Percentiles rank a stretch among this genome's conserved stretches.
Conservation (phyloP, 2,113 vertebrate genomes). For the Hemibagrus wyckioides region DNA sequence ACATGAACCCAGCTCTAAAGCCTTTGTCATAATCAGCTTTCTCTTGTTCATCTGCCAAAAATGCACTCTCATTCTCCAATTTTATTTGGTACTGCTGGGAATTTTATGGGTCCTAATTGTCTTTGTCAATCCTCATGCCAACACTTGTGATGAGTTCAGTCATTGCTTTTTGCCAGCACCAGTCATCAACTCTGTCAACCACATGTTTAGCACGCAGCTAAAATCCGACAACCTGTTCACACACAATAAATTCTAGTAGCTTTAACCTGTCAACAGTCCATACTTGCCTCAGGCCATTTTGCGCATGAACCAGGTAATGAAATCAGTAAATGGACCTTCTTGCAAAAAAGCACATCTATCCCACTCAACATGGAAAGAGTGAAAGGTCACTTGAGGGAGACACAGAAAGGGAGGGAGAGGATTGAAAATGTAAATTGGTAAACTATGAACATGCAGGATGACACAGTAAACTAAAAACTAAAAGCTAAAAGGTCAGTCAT, state of each 20-base stretch:
- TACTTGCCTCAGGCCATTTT: conserved; percentile 7
- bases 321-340: conserved; percentile 52
- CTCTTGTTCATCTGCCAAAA: conserved; percentile 72
- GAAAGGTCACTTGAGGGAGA: conserved; percentile 34
- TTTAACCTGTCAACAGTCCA: background rate
- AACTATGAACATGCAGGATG: background rate
- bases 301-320: conserved; percentile 47
- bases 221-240: conserved; percentile 50
- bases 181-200: conserved; percentile 73
- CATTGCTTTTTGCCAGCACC: conserved; percentile 69
- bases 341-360: conserved; percentile 33
- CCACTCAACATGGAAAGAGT: conserved; percentile 35
- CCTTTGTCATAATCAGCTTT: conserved; percentile 74
- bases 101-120: conserved; percentile 72
- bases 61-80: conserved; percentile 65
- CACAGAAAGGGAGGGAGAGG: conserved; percentile 5
- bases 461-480: background rate
- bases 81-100: conserved; percentile 64
- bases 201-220: conserved; percentile 65
- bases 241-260: conserved; percentile 21
- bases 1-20: conserved; percentile 43
- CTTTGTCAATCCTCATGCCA: conserved; percentile 66
- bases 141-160: conserved; percentile 63
- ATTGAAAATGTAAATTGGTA: conserved; percentile 27
- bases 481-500: background rate